Base-by-base conservation (phyloP, 2,113 vertebrate species). In the Sterrhoptilus dennistouni region DNA sequence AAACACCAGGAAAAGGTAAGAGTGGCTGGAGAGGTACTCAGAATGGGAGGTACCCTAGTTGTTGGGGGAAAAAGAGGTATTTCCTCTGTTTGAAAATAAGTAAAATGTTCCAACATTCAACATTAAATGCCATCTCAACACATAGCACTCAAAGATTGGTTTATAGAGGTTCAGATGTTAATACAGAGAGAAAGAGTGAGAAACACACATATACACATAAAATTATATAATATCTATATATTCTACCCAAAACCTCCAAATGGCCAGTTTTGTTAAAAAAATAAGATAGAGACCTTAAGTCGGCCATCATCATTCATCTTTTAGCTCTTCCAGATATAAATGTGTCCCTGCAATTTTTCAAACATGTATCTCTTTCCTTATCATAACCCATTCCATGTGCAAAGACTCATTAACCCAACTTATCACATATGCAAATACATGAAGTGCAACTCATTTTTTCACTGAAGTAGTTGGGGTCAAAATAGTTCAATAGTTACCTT, bases 181-280 rank as follows among this genome's bases (percentile, higher is more conserved):
- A 45, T 7, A 45, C 22, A 69, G 14, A 57, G 9, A 47, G 36
- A 38, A 22, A 45, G 29, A 27, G 4, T 2, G 1, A 25, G 11
- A 49, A 1, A 8, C 2, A 18, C 6, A 77, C 6, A 14, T 24
- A 44, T 12, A 27, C 1, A 3, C 18, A 44, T 28, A 59, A 54
- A 76, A 64, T 40, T 36, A 54, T 19, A 31, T 45, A 84, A 31
- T 45, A 84, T 29, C 8, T 50, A 36, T n/a, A 12, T 63, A 27
- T 76, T 79, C 25, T 60, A 42, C 12, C 10, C 12, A 45, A 27
- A 9, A 64, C 45, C 35, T 80, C 24, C 27, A 81, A 74, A 86
- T 44, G 8, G 12, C 12, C 23, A 50, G 25, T n/a, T 47, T 75
- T 61, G 14, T 76, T 47, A 87, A 87, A 71, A 81, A 77, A 74